Evolutionary conservation across 2,888 invertebrate genomes (phyloP).

Genomic region (Cerastoderma edule): DNA sequence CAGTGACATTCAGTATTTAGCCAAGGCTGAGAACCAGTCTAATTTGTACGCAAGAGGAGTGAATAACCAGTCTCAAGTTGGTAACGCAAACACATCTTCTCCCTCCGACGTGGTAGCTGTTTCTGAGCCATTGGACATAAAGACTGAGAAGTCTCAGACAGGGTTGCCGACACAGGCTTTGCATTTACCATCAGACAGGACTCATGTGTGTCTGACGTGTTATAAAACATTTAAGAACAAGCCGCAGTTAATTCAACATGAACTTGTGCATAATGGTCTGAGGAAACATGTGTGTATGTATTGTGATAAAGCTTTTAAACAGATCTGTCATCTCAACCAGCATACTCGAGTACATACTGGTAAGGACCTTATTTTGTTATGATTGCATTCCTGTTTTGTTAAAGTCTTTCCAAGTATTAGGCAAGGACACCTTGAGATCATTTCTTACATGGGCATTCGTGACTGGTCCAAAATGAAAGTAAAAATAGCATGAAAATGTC

Average conservation of each 20-base stretch:
- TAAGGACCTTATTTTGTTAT: slow-evolving; percentile 83
- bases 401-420: too few species aligned
- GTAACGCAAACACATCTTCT: neutral
- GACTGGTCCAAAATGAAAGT: too few species aligned
- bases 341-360: slow-evolving; percentile 98
- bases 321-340: slow-evolving; percentile 97
- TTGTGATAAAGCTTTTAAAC: slow-evolving; percentile 97
- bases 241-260: slow-evolving; percentile 98
- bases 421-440: too few species aligned
- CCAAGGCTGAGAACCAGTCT: slow-evolving; percentile 11
- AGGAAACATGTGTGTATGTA: slow-evolving; percentile 99
- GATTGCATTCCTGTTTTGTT: neutral
- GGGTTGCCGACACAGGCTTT: neutral
- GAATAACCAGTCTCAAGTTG: neutral
- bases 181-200: slow-evolving; percentile 86
- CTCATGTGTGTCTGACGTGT: slow-evolving; percentile 98
- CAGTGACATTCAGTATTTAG: slow-evolving; percentile 27
- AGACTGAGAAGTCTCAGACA: neutral
- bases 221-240: slow-evolving; percentile 98
- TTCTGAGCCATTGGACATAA: neutral
- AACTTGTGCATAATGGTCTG: slow-evolving; percentile 97
- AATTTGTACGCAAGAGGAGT: neutral
- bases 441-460: too few species aligned
- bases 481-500: too few species aligned
- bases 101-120: neutral